phyloP scores from a whole-genome alignment of 2,113 vertebrate genomes.

The Oryzias celebensis region DNA sequence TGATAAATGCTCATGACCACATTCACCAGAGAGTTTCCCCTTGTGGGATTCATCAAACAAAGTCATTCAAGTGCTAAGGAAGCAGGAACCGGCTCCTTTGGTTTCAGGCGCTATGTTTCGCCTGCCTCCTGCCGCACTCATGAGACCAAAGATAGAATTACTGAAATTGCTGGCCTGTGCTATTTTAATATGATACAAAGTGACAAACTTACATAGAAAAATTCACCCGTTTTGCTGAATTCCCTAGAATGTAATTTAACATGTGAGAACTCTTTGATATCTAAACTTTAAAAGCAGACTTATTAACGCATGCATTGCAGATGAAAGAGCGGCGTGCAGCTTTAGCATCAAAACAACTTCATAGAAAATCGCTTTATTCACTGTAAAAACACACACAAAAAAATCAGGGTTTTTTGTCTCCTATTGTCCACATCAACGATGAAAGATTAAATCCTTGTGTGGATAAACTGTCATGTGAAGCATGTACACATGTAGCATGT shows the following conservation, averaged over 20 bases:
- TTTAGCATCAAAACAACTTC: slow-evolving; percentile 17
- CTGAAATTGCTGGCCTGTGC: slow-evolving; percentile 41
- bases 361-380: slow-evolving; percentile 31
- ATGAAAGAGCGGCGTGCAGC: slow-evolving; percentile 18
- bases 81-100: slow-evolving; percentile 32
- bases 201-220: slow-evolving; percentile 49
- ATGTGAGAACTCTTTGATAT: slow-evolving; percentile 28
- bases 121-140: slow-evolving; percentile 38
- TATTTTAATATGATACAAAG: slow-evolving; percentile 51
- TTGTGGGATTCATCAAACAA: slow-evolving; percentile 38
- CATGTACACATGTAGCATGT: slow-evolving; percentile 25
- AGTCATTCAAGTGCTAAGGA: slow-evolving; percentile 29
- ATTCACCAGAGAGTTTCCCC: slow-evolving; percentile 17
- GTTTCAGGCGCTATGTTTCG: slow-evolving; percentile 46
- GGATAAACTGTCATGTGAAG: slow-evolving; percentile 11
- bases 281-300: slow-evolving; percentile 19
- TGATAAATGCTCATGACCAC: slow-evolving; percentile 45
- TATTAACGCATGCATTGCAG: slow-evolving; percentile 16
- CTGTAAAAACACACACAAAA: neutral
- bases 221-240: slow-evolving; percentile 9
- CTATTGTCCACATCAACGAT: slow-evolving; percentile 23
- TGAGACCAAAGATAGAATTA: slow-evolving; percentile 41
- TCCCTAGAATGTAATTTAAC: slow-evolving; percentile 33
- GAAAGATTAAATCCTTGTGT: slow-evolving; percentile 16
- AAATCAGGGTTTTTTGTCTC: slow-evolving; percentile 42